Conservation (phyloP, 2,113 vertebrate genomes). For the Vicugna pacos region DNA sequence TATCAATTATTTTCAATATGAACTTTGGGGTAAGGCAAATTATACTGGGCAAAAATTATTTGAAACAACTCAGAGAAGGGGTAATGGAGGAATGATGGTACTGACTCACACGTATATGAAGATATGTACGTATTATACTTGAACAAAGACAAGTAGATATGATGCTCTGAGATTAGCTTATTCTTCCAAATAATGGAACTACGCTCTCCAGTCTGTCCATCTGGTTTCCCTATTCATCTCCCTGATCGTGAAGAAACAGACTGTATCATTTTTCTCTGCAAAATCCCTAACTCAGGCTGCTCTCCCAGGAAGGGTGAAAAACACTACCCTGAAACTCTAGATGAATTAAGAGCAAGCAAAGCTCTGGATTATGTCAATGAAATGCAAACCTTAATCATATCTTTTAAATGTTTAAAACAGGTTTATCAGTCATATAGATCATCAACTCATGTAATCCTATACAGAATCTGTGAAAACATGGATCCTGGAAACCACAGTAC, state of each 20-base stretch:
- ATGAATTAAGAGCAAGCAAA: constrained; percentile 1
- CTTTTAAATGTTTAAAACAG: constrained; percentile 15
- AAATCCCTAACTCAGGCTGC: background rate
- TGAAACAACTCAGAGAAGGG: background rate
- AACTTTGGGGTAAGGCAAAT: constrained; percentile 6
- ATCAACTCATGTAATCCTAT: background rate
- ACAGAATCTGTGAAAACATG: background rate
- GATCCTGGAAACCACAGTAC: background rate
- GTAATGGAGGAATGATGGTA: background rate
- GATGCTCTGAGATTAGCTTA: background rate
- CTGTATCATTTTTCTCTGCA: constrained; percentile 24
- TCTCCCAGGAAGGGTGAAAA: constrained; percentile 21
- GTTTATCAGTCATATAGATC: constrained; percentile 27
- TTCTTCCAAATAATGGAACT: constrained; percentile 29
- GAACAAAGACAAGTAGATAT: constrained; percentile 31
- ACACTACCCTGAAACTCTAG: background rate
- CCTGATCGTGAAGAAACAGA: constrained; percentile 30
- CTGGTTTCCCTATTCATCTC: background rate
- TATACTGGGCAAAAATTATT: background rate
- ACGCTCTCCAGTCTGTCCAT: background rate
- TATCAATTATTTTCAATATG: background rate
- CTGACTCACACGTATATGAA: constrained; percentile 3
- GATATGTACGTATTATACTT: background rate
- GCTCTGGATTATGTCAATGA: constrained; percentile 37
- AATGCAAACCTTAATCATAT: constrained; percentile 37